Conservation (phyloP, 2,113 vertebrate genomes). For the Himantopus leucocephalus region DNA sequence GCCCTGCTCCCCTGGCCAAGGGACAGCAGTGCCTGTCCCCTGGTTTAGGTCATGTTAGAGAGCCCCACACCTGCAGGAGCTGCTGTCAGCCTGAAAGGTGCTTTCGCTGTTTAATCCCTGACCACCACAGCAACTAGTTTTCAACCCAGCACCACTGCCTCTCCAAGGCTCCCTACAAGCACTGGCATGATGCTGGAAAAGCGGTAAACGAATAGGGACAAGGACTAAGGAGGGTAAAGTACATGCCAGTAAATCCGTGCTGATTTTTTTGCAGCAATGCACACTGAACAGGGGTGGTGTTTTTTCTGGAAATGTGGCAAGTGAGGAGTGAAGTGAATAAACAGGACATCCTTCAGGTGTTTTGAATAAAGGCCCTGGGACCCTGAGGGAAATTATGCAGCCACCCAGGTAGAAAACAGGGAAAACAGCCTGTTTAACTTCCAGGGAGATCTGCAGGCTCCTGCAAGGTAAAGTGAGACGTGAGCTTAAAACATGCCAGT, state of each 20-base stretch:
- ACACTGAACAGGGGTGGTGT: not conserved
- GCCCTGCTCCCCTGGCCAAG: not conserved
- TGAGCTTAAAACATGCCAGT: not conserved
- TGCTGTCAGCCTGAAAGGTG: not conserved
- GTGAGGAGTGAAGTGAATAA: not conserved
- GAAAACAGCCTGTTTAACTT: not conserved
- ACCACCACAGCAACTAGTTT: not conserved
- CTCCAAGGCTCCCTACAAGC: not conserved
- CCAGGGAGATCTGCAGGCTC: not conserved
- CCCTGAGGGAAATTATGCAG: not conserved
- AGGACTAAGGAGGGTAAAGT: not conserved
- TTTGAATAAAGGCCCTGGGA: not conserved
- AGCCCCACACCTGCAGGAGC: not conserved
- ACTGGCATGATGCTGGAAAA: not conserved
- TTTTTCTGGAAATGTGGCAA: not conserved
- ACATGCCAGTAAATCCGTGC: rapidly evolving
- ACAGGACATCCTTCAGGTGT: not conserved
- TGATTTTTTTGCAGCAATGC: not conserved
- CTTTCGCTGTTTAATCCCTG: not conserved
- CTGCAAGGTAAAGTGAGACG: not conserved
- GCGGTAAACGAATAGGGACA: not conserved
- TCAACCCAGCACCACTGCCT: not conserved
- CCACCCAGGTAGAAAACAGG: not conserved
- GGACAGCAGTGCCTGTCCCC: not conserved
- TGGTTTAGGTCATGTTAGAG: not conserved